A percentile compares a stretch with the other conserved stretches of the same genome.
Conservation (phyloP, 1,140 invertebrate species). For the Ganaspis sp. region DNA sequence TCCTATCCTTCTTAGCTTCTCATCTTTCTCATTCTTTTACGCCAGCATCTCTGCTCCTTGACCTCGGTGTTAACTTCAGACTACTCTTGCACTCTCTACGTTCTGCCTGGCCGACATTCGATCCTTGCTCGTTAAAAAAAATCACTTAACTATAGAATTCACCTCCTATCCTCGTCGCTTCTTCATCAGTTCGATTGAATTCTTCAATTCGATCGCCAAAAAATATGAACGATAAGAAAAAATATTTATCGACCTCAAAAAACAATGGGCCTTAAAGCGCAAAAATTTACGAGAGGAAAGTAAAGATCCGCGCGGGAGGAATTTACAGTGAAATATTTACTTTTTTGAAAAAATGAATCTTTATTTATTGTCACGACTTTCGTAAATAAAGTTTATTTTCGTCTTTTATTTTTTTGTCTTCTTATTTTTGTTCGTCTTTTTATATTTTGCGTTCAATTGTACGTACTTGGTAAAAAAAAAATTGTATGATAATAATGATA, state of each 20-base stretch:
- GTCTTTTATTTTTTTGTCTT: too few relatives aligned
- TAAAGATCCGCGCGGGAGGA: not conserved
- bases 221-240: not conserved
- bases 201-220: not conserved
- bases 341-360: too few relatives aligned
- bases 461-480: too few relatives aligned
- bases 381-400: too few relatives aligned
- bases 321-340: too few relatives aligned
- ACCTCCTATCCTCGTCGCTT: not conserved
- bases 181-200: not conserved
- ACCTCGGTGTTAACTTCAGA: slow-evolving; percentile 44
- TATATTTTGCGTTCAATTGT: too few relatives aligned
- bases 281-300: not conserved
- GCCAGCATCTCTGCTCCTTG: slow-evolving; percentile 41
- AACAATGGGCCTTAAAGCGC: not conserved
- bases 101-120: not conserved
- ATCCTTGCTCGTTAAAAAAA: slow-evolving; percentile 3
- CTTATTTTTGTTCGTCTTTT: too few relatives aligned
- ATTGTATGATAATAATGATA: too few relatives aligned
- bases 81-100: slow-evolving; percentile 13
- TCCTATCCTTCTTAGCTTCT: slow-evolving; percentile 42
- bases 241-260: not conserved
- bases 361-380: too few relatives aligned
- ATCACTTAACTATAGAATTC: not conserved
- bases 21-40: slow-evolving; percentile 27